phyloP scores from a whole-genome alignment of 92 coral and sea anemone species.

The Diadumene lineata region DNA sequence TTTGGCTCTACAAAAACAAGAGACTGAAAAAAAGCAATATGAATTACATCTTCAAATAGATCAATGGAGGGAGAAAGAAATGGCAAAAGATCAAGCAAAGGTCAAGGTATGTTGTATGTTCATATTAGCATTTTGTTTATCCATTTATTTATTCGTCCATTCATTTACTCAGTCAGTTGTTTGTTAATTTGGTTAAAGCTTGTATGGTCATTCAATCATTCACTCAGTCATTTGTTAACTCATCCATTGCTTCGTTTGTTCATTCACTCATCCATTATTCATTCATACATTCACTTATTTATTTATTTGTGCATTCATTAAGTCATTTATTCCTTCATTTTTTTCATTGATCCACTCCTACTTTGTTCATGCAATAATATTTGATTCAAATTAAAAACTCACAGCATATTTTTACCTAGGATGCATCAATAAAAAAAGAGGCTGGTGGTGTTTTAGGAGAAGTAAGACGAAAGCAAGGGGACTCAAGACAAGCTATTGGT shows the following conservation, averaged over 20 bases:
- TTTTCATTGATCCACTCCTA: too few relatives aligned
- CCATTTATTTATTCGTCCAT: not conserved
- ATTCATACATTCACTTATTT: too few relatives aligned
- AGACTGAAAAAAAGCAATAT: conserved; percentile 56
- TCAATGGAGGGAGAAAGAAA: conserved; percentile 75
- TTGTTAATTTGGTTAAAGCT: too few relatives aligned
- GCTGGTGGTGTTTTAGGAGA: conserved; percentile 98
- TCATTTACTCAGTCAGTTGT: too few relatives aligned
- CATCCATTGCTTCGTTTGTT: too few relatives aligned
- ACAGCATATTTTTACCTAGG: conserved; percentile 50
- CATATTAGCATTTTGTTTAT: not conserved
- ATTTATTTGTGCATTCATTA: too few relatives aligned
- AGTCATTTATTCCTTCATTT: too few relatives aligned
- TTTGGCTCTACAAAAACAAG: conserved; percentile 43
- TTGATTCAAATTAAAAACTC: too few relatives aligned
- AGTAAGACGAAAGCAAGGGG: conserved; percentile 75
- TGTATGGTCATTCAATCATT: too few relatives aligned
- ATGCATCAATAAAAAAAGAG: conserved; percentile 83
- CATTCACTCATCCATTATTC: too few relatives aligned
- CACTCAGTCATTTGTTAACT: too few relatives aligned
- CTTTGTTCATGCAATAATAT: too few relatives aligned
- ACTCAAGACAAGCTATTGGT: conserved; percentile 76
- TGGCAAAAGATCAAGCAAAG: conserved; percentile 81
- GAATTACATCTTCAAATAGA: conserved; percentile 73
- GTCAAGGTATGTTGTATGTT: conserved; percentile 52